These are phyloP conservation scores for Aix galericulata DNA, from an alignment of 2,113 vertebrate genomes.

Conservation along the genomic window DNA sequence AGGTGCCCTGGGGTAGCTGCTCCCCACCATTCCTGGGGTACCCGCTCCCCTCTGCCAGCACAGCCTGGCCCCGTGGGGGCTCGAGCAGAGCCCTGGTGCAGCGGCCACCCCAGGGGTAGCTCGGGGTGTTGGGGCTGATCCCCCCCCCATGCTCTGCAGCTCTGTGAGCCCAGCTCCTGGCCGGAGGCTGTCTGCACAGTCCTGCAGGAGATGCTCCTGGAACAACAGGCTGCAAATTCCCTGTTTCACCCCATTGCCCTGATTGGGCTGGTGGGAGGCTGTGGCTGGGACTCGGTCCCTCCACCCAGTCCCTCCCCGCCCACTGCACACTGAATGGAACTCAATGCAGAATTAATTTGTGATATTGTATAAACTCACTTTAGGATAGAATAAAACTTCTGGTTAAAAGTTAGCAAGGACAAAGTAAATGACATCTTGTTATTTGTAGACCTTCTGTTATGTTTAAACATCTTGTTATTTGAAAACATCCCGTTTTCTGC, in stretches of 20 bases:
- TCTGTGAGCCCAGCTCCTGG: not conserved
- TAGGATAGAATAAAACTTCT: no score
- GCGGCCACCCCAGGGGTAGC: not conserved
- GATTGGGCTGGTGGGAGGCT: not conserved
- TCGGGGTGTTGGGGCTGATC: accelerated
- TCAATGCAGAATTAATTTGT: conserved; percentile 73
- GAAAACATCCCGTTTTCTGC: no score
- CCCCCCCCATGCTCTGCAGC: accelerated
- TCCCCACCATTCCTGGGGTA: not conserved
- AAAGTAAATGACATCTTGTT: no score
- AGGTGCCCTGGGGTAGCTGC: not conserved
- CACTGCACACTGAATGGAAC: not conserved
- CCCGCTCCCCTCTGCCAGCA: no score
- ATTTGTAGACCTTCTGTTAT: no score
- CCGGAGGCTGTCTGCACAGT: accelerated
- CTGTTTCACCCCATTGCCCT: accelerated
- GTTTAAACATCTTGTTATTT: no score
- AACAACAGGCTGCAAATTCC: not conserved
- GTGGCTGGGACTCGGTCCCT: accelerated
- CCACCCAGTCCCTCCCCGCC: not conserved
- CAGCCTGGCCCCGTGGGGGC: not conserved
- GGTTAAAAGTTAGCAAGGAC: no score
- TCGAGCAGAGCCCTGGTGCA: no score
- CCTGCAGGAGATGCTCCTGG: accelerated
- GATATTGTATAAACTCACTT: no score